These are phyloP conservation scores for Prunella strophiata DNA, from an alignment of 2,797 vertebrate genomes.

Conservation along the genomic window DNA sequence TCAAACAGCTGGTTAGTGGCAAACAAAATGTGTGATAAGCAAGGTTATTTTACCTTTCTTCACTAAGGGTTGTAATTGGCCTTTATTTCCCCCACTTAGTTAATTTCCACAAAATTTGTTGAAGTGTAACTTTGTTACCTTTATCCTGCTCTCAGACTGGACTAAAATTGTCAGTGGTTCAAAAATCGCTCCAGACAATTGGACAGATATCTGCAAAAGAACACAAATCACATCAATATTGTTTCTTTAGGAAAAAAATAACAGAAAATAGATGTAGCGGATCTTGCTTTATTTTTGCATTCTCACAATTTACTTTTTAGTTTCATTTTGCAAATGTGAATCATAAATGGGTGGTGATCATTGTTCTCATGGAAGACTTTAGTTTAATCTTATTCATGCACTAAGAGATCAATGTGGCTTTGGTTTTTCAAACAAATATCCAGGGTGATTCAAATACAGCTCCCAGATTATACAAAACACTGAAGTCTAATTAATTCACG, in stretches of 20 bases:
- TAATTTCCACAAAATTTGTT: background rate
- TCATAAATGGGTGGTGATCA: background rate
- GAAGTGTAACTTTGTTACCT: background rate
- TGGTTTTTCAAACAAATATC: background rate
- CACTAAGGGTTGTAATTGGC: background rate
- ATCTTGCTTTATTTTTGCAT: background rate
- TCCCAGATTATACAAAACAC: background rate
- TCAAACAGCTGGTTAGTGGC: background rate
- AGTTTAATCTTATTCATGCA: background rate
- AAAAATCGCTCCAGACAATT: background rate
- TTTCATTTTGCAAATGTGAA: constrained; percentile 1
- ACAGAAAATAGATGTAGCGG: background rate
- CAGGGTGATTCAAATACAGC: background rate
- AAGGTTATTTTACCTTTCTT: background rate
- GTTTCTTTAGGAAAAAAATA: background rate
- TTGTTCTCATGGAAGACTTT: background rate
- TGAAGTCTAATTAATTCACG: background rate
- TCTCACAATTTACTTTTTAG: background rate
- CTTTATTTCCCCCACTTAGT: background rate
- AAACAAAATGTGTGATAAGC: background rate
- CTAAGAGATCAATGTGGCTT: background rate
- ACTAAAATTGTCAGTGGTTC: background rate
- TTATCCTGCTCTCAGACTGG: background rate
- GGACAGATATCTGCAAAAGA: background rate
- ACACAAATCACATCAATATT: background rate